phyloP scores from a whole-genome alignment of 2,113 vertebrate species.

The Electrona antarctica region DNA sequence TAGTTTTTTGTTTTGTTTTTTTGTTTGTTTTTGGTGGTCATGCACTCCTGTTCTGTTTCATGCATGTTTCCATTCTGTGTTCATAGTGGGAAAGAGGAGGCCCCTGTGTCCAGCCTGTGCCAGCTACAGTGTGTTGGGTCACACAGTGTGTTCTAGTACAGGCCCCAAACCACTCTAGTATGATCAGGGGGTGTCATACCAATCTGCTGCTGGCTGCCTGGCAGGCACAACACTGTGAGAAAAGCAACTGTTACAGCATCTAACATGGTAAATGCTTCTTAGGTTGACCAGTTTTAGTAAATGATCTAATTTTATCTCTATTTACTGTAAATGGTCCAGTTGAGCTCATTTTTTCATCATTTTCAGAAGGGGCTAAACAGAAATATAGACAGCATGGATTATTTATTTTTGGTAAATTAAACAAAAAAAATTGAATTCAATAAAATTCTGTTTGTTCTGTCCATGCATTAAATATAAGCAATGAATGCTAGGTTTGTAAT shows the following conservation, averaged over 20 bases:
- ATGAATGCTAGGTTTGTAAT: too few relatives aligned
- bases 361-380: too few relatives aligned
- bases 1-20: too few relatives aligned
- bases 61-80: slow-evolving; percentile 1
- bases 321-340: too few relatives aligned
- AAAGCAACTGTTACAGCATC: slow-evolving; percentile 58
- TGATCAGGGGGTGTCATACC: slow-evolving; percentile 53
- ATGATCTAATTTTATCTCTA: too few relatives aligned
- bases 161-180: slow-evolving; percentile 71
- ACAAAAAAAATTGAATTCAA: too few relatives aligned
- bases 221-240: slow-evolving; percentile 21
- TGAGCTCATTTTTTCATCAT: too few relatives aligned
- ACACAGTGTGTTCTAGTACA: slow-evolving; percentile 31
- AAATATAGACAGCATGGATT: too few relatives aligned
- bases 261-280: slow-evolving; percentile 31
- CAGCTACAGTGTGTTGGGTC: slow-evolving; percentile 8
- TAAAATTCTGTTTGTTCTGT: slow-evolving; percentile 3
- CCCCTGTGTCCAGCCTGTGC: slow-evolving; percentile 48
- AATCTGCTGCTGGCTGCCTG: slow-evolving; percentile 60
- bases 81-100: slow-evolving; percentile 60
- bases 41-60: slow-evolving; percentile 54
- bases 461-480: too few relatives aligned
- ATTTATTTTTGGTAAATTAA: too few relatives aligned
- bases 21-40: slow-evolving; percentile 7
- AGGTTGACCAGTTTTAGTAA: slow-evolving; percentile 9